Conservation (phyloP, 2,797 vertebrate genomes). For the Peromyscus nudipes region DNA sequence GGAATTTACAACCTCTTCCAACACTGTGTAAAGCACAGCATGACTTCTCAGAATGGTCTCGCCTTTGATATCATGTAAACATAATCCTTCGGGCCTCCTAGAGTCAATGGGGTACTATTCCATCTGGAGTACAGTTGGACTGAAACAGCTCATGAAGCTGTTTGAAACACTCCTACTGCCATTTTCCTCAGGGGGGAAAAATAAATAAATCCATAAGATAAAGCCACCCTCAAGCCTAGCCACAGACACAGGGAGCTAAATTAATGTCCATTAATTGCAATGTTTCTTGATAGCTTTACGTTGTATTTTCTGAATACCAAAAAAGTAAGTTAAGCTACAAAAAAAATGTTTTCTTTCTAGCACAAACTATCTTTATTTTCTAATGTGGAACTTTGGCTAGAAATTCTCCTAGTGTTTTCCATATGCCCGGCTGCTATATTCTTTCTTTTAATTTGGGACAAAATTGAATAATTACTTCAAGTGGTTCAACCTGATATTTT, state of each 20-base stretch:
- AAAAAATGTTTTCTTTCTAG: background rate
- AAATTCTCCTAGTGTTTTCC: background rate
- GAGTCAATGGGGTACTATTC: background rate
- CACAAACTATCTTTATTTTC: background rate
- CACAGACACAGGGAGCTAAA: background rate
- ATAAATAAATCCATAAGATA: background rate
- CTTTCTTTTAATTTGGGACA: background rate
- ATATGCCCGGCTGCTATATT: background rate
- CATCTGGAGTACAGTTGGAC: background rate
- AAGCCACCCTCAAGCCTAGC: background rate
- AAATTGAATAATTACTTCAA: background rate
- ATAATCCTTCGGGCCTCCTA: background rate
- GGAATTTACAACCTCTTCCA: conserved; percentile 34
- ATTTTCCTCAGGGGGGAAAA: background rate
- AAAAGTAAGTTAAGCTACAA: background rate
- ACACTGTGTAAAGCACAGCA: background rate
- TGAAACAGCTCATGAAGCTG: background rate
- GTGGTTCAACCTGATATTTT: background rate
- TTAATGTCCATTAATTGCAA: background rate
- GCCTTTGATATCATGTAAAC: background rate
- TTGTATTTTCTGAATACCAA: background rate
- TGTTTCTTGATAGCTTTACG: background rate
- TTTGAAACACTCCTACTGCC: background rate
- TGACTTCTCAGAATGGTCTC: conserved; percentile 11
- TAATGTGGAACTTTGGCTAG: background rate